Percentiles rank a stretch among this genome's conserved stretches.
These are phyloP conservation scores for Edolisoma coerulescens DNA, from an alignment of 2,113 vertebrate species.

Conservation along the genomic window DNA sequence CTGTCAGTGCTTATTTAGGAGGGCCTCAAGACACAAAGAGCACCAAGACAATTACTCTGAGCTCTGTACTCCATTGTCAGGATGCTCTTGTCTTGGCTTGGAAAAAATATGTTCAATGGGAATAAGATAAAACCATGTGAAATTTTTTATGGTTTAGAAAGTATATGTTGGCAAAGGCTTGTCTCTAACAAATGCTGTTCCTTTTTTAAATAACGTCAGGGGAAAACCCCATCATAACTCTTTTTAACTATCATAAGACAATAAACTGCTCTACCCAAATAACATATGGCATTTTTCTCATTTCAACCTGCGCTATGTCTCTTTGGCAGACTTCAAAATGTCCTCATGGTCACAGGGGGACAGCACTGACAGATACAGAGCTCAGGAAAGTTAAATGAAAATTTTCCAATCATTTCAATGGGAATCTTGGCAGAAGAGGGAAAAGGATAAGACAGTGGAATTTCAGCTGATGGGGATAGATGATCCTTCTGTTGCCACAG, in stretches of 20 bases:
- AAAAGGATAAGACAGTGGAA: background rate
- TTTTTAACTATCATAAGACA: background rate
- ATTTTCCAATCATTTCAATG: background rate
- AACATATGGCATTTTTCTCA: constrained; percentile 4
- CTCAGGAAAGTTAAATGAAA: constrained; percentile 10
- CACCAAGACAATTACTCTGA: background rate
- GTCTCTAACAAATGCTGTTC: background rate
- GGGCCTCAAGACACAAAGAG: background rate
- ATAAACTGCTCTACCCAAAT: background rate
- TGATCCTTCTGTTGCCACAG: background rate
- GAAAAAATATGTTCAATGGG: constrained; percentile 10
- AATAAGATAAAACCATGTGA: constrained; percentile 15
- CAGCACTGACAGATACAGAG: background rate
- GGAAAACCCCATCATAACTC: constrained; percentile 13
- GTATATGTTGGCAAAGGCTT: constrained; percentile 24
- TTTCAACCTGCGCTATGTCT: background rate
- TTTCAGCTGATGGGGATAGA: background rate
- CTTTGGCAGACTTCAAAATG: background rate
- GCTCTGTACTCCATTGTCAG: background rate
- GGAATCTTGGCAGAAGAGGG: background rate
- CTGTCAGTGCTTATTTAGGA: constrained; percentile 29
- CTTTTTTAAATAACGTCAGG: constrained; percentile 1
- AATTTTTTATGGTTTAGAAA: constrained; percentile 8
- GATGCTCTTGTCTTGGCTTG: constrained; percentile 5
- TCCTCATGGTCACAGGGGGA: background rate